phyloP scores from a whole-genome alignment of 1,140 invertebrate genomes.

The Trinorchestia longiramus region DNA sequence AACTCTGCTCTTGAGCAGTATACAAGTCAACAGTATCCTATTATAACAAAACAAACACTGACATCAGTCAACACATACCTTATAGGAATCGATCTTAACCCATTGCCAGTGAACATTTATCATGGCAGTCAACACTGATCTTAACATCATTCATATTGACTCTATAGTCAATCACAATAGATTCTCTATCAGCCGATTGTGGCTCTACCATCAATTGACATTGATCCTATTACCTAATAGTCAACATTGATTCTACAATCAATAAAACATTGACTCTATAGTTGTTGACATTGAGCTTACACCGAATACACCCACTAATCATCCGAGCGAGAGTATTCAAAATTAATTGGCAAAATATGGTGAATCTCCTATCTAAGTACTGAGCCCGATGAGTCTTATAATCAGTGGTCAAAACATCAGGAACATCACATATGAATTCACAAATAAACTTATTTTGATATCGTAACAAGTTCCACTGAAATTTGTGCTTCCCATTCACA shows the following conservation, averaged over 20 bases:
- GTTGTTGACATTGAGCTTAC: constrained; percentile 2
- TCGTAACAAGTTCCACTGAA: not conserved
- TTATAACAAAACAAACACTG: not conserved
- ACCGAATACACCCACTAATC: constrained; percentile 26
- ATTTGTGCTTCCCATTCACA: not conserved
- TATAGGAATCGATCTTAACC: not conserved
- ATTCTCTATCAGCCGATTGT: constrained; percentile 1
- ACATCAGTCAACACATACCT: not conserved
- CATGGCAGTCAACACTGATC: not conserved
- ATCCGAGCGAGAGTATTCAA: not conserved
- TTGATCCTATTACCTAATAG: not conserved
- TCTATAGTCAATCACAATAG: not conserved
- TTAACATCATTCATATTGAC: not conserved
- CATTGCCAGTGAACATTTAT: not conserved
- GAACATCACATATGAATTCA: not conserved
- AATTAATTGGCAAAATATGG: not conserved
- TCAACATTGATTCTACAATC: constrained; percentile 28
- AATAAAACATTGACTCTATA: not conserved
- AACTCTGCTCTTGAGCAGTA: constrained; percentile 3
- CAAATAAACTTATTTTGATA: not conserved
- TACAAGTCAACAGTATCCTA: constrained; percentile 9
- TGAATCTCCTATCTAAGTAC: not conserved
- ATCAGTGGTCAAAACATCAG: not conserved
- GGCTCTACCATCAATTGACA: constrained; percentile 6
- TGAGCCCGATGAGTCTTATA: not conserved